Evolutionary conservation across 2,113 vertebrate species (phyloP).

Genomic region (Albula goreensis): DNA sequence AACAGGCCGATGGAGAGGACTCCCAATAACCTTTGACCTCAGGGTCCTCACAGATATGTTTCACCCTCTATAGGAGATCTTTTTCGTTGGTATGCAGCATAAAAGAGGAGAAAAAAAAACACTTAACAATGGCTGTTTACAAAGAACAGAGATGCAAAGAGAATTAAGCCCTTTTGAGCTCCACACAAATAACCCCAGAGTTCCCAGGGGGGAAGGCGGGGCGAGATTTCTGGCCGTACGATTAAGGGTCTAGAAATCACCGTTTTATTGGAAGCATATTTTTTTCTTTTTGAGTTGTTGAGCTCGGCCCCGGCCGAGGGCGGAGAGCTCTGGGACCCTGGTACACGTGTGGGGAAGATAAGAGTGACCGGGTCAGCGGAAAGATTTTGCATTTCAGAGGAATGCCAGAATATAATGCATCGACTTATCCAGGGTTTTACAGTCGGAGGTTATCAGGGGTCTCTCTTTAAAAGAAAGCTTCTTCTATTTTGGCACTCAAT

Average conservation of each 20-base stretch:
- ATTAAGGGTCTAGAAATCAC: neutral
- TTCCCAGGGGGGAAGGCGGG: neutral
- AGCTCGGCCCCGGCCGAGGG: neutral
- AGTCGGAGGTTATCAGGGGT: neutral
- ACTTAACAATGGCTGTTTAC: neutral
- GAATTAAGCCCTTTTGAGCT: neutral
- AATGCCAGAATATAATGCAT: neutral
- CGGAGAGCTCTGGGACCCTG: neutral
- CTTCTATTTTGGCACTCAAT: neutral
- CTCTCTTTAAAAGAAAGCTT: neutral
- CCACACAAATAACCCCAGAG: slow-evolving; percentile 7
- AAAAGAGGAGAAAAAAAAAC: neutral
- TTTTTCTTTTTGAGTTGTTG: neutral
- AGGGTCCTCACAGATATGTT: neutral
- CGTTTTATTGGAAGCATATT: neutral
- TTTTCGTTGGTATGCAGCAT: neutral
- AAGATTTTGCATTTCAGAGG: neutral
- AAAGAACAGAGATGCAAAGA: neutral
- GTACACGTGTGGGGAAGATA: neutral
- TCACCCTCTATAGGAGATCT: neutral
- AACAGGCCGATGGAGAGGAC: slow-evolving; percentile 19
- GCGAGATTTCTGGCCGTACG: neutral
- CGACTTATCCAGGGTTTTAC: slow-evolving; percentile 11
- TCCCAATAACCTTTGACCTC: slow-evolving; percentile 27
- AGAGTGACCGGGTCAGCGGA: neutral